A percentile compares a stretch with the other conserved stretches of the same genome.
phyloP scores from a whole-genome alignment of 92 coral and sea anemone species.

The Diadumene lineata region DNA sequence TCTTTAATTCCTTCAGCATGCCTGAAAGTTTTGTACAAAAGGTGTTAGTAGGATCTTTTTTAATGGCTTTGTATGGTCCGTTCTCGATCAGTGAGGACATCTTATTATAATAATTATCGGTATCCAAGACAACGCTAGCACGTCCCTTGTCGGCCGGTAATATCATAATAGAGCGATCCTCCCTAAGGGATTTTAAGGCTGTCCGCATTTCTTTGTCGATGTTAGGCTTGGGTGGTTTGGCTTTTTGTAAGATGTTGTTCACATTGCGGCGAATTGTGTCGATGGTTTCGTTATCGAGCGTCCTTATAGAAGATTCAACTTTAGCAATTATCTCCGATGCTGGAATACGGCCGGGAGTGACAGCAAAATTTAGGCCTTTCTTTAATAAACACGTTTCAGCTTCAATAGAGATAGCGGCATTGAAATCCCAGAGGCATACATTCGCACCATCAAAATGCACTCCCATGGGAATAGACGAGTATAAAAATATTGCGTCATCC shows the following conservation, averaged over 20 bases:
- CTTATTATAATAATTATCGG: background rate
- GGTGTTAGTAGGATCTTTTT: too few relatives aligned
- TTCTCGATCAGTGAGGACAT: too few relatives aligned
- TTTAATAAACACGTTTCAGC: background rate
- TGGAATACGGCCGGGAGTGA: background rate
- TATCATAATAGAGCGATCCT: background rate
- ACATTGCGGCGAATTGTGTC: background rate
- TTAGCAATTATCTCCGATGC: background rate
- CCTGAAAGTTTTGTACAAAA: too few relatives aligned
- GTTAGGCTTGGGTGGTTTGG: constrained; percentile 8
- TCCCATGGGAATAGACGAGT: too few relatives aligned
- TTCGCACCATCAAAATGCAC: too few relatives aligned
- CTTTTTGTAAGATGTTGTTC: background rate
- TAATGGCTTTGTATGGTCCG: too few relatives aligned
- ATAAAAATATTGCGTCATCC: too few relatives aligned
- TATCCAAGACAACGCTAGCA: background rate
- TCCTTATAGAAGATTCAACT: background rate
- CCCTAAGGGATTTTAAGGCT: background rate
- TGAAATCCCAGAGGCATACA: too few relatives aligned
- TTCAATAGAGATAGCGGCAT: too few relatives aligned
- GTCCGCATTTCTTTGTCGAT: background rate
- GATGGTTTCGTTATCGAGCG: background rate
- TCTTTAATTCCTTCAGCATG: too few relatives aligned
- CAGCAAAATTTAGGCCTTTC: constrained; percentile 6
- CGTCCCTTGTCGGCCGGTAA: background rate